phyloP scores from a whole-genome alignment of 2,113 vertebrate genomes.

The Peromyscus californicus region DNA sequence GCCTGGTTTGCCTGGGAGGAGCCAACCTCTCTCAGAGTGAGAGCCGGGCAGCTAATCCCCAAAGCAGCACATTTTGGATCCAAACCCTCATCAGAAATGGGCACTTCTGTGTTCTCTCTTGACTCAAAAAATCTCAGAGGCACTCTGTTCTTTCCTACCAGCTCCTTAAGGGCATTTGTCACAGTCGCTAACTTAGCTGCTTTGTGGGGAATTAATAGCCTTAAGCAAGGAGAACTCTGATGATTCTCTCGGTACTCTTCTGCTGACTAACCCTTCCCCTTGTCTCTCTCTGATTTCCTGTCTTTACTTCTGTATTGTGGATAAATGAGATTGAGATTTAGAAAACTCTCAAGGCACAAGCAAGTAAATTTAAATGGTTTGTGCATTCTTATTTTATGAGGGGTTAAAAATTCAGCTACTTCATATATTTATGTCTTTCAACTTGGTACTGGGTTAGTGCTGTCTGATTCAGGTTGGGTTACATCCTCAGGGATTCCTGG shows the following conservation, averaged over 20 bases:
- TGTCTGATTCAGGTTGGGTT: neutral
- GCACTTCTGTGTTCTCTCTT: neutral
- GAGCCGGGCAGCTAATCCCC: neutral
- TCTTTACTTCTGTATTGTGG: neutral
- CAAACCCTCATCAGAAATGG: neutral
- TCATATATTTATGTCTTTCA: neutral
- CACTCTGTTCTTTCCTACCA: neutral
- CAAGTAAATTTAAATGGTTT: neutral
- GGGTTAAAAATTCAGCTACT: neutral
- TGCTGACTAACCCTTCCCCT: neutral
- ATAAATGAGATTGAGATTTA: neutral
- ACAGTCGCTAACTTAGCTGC: neutral
- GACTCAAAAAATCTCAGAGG: neutral
- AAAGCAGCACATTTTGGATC: neutral
- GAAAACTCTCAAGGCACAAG: neutral
- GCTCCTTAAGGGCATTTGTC: neutral
- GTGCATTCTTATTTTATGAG: neutral
- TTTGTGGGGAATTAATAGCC: neutral
- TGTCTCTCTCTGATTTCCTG: neutral
- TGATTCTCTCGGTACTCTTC: neutral
- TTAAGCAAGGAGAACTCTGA: neutral
- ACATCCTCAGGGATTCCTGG: neutral
- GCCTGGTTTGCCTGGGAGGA: neutral
- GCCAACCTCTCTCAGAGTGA: neutral
- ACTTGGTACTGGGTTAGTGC: neutral